These are phyloP conservation scores for Lytechinus pictus DNA, from an alignment of 35 echinoderm and acorn worm genomes.

Conservation along the genomic window DNA sequence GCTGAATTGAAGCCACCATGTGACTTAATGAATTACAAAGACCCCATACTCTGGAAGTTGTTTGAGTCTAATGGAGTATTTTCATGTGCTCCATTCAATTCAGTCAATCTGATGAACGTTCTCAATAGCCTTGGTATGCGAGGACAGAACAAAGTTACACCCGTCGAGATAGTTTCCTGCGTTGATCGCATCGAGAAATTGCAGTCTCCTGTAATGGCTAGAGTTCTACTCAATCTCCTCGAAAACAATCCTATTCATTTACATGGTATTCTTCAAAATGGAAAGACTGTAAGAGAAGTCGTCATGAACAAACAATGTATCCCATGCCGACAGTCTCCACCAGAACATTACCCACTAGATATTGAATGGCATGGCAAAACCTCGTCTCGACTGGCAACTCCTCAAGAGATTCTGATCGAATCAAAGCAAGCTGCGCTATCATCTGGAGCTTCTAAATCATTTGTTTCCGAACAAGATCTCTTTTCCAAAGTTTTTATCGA, in stretches of 20 bases:
- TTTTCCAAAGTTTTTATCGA: background rate
- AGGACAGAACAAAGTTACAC: background rate
- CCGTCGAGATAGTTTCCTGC: background rate
- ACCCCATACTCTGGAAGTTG: background rate
- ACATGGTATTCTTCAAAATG: too few relatives aligned
- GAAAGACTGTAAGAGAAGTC: too few relatives aligned
- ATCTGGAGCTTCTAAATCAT: background rate
- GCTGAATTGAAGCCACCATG: too few relatives aligned
- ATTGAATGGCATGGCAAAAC: background rate
- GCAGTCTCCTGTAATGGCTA: background rate
- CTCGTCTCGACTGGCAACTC: background rate
- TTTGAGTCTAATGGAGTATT: background rate
- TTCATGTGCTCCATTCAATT: background rate
- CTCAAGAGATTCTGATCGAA: background rate
- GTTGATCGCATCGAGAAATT: background rate
- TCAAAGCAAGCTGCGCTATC: background rate
- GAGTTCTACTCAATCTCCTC: background rate
- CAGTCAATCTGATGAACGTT: background rate
- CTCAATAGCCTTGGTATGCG: background rate
- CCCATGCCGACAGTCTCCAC: too few relatives aligned
- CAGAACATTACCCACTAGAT: too few relatives aligned
- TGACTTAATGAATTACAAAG: background rate
- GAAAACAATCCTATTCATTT: background rate
- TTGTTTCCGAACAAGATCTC: background rate
- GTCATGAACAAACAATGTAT: too few relatives aligned